These are phyloP conservation scores for Tachina fera DNA, from an alignment of 2,888 invertebrate genomes.

Conservation along the genomic window DNA sequence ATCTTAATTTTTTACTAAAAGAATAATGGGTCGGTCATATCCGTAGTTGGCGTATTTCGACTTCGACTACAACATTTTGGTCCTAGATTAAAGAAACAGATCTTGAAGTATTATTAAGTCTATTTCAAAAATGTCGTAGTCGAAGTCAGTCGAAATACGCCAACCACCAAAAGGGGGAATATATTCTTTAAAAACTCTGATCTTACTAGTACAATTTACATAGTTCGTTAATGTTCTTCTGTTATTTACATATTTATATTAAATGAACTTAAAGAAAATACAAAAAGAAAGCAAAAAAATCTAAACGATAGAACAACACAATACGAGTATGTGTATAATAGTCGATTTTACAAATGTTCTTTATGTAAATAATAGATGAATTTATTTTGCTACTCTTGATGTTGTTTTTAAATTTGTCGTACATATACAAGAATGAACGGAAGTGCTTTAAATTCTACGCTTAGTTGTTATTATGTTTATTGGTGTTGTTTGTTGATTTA, in stretches of 20 bases:
- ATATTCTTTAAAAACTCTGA: conserved; percentile 26
- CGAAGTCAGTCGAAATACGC: too few species aligned
- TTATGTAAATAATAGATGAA: conserved; percentile 62
- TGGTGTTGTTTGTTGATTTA: conserved; percentile 35
- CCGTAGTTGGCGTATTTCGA: too few species aligned
- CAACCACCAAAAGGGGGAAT: background rate
- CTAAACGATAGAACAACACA: background rate
- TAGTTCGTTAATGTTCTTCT: background rate
- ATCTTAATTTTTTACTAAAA: too few species aligned
- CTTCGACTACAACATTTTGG: too few species aligned
- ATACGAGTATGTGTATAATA: conserved; percentile 5
- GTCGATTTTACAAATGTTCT: conserved; percentile 42
- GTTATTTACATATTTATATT: background rate
- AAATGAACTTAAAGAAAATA: background rate
- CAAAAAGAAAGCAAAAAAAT: background rate
- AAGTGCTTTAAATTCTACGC: conserved; percentile 68
- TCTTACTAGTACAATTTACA: background rate
- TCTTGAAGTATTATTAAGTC: too few species aligned
- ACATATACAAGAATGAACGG: conserved; percentile 40
- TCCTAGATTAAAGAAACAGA: too few species aligned
- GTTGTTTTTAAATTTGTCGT: conserved; percentile 28
- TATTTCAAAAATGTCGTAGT: too few species aligned
- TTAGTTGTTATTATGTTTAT: conserved; percentile 33
- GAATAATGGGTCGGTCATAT: too few species aligned
- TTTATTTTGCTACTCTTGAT: conserved; percentile 25